phyloP scores from a whole-genome alignment of 2,888 invertebrate species.

The Busseola fusca region DNA sequence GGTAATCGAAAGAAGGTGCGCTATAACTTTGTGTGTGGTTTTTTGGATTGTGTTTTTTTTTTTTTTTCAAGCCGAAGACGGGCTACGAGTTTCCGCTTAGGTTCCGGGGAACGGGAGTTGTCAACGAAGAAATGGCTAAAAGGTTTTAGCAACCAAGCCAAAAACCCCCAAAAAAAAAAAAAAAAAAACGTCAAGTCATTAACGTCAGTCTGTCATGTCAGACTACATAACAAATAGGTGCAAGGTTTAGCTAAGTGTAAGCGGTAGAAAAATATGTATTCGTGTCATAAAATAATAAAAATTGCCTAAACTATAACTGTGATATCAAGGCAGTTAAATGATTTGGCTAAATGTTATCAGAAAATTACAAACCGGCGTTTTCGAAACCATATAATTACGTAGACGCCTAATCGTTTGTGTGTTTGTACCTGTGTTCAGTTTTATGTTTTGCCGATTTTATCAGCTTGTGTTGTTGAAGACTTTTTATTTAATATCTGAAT shows the following conservation, averaged over 20 bases:
- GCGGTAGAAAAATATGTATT: constrained; percentile 46
- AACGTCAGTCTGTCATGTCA: constrained; percentile 34
- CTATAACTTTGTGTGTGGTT: no score
- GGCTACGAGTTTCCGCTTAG: no score
- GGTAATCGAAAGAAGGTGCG: no score
- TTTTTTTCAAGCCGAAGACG: no score
- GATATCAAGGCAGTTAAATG: constrained; percentile 31
- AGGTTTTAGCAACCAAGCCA: no score
- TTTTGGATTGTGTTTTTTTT: no score
- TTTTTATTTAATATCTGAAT: background rate
- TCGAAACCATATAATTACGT: constrained; percentile 12
- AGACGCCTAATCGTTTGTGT: constrained; percentile 26
- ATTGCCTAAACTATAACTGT: constrained; percentile 21
- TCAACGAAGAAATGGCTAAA: no score
- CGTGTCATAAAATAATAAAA: constrained; percentile 37
- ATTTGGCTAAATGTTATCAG: constrained; percentile 18
- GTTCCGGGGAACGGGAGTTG: no score
- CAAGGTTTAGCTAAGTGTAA: constrained; percentile 10
- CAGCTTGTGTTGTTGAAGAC: background rate
- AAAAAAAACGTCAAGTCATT: no score
- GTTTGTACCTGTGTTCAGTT: constrained; percentile 22
- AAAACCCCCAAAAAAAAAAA: no score
- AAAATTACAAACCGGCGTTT: constrained; percentile 34
- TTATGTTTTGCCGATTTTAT: constrained; percentile 24
- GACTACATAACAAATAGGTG: constrained; percentile 34